Conservation (phyloP, 2,888 invertebrate genomes). For the Cephus spinipes region DNA sequence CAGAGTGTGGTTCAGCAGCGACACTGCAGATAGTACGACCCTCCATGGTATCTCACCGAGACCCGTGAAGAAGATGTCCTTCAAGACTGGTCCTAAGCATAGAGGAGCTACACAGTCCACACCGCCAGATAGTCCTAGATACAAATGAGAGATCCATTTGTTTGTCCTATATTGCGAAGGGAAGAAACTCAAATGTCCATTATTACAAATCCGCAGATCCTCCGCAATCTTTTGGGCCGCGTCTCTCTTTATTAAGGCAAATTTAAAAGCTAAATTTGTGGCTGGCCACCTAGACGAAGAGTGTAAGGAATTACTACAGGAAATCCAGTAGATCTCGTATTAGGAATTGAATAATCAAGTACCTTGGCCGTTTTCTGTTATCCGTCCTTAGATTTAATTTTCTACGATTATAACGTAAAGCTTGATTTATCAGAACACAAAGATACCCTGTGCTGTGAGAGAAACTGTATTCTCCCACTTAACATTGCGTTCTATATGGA, state of each 20-base stretch:
- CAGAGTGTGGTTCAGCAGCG: slow-evolving; percentile 71
- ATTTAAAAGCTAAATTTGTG: not conserved
- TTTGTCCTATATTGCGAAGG: not conserved
- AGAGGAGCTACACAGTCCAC: slow-evolving; percentile 53
- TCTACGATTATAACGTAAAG: slow-evolving; percentile 42
- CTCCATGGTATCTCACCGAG: slow-evolving; percentile 75
- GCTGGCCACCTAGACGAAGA: not conserved
- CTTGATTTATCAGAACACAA: not conserved
- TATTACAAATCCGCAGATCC: not conserved
- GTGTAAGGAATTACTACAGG: not conserved
- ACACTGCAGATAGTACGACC: slow-evolving; percentile 59
- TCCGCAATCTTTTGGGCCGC: not conserved
- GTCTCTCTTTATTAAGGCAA: not conserved
- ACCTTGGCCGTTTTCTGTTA: slow-evolving; percentile 45
- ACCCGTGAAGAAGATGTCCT: slow-evolving; percentile 77
- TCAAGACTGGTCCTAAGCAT: slow-evolving; percentile 71
- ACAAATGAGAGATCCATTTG: slow-evolving; percentile 47
- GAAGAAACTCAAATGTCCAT: not conserved
- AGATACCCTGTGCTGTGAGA: not conserved
- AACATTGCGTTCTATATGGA: not conserved
- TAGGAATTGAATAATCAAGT: not conserved
- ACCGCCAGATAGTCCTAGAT: slow-evolving; percentile 64
- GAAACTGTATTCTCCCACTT: not conserved
- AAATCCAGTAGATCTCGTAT: not conserved
- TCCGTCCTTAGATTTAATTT: slow-evolving; percentile 66